A percentile compares a stretch with the other conserved stretches of the same genome.
phyloP scores from a whole-genome alignment of 2,113 vertebrate species.

The Casuarius casuarius region DNA sequence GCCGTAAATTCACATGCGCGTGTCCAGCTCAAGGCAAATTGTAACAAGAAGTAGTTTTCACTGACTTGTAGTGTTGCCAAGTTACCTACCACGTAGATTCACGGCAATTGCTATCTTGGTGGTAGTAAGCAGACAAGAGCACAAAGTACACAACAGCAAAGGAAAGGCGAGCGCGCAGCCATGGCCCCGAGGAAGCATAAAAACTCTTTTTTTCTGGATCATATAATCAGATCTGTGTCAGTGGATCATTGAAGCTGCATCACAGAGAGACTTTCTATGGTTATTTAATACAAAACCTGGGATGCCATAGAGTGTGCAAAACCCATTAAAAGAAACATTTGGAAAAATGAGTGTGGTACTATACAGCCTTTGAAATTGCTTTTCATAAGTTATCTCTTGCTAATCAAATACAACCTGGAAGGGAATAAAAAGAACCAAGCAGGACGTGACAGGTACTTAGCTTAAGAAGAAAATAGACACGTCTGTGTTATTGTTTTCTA shows the following conservation, averaged over 20 bases:
- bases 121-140: slow-evolving; percentile 6
- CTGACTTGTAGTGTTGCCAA: background rate
- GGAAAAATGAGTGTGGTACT: slow-evolving; percentile 51
- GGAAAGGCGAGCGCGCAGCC: slow-evolving; percentile 42
- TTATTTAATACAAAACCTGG: slow-evolving; percentile 65
- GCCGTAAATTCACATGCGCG: background rate
- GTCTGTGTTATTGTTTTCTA: slow-evolving; percentile 39
- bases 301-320: background rate
- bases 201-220: slow-evolving; percentile 43
- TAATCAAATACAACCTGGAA: slow-evolving; percentile 43
- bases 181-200: slow-evolving; percentile 61
- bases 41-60: background rate
- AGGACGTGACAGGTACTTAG: slow-evolving; percentile 40
- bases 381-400: slow-evolving; percentile 56
- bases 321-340: slow-evolving; percentile 66
- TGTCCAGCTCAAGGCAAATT: background rate
- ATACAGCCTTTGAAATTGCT: slow-evolving; percentile 54
- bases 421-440: background rate
- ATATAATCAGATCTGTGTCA: slow-evolving; percentile 64
- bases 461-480: slow-evolving; percentile 33
- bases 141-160: slow-evolving; percentile 48
- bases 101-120: slow-evolving; percentile 6
- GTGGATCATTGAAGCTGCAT: slow-evolving; percentile 54
- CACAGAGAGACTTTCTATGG: slow-evolving; percentile 35
- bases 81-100: background rate